Percentiles rank a stretch among this genome's conserved stretches.
Evolutionary conservation across 2,113 vertebrate species (phyloP).

Genomic region (Eurypyga helias): DNA sequence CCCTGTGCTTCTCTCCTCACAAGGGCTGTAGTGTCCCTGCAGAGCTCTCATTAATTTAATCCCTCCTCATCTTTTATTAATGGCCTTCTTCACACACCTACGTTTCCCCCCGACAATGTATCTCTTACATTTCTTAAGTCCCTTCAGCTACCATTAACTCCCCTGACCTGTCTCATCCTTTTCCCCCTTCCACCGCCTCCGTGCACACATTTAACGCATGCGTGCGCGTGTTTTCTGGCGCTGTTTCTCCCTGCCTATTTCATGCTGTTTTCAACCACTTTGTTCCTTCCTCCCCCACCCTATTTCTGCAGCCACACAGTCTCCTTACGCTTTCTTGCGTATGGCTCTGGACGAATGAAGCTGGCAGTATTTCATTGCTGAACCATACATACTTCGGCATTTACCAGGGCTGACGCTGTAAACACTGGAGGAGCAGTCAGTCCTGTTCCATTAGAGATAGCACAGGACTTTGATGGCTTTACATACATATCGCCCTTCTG

Average conservation of each 20-base stretch:
- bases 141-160: background rate
- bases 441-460: background rate
- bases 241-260: background rate
- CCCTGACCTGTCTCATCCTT: background rate
- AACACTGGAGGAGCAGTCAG: background rate
- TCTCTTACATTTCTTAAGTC: background rate
- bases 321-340: background rate
- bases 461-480: background rate
- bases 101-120: background rate
- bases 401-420: background rate
- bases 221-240: background rate
- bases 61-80: conserved; percentile 20
- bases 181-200: background rate
- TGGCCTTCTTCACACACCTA: background rate
- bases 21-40: background rate
- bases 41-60: conserved; percentile 4
- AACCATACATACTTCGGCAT: background rate
- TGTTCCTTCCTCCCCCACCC: background rate
- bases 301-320: accelerated
- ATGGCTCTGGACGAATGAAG: background rate
- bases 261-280: background rate
- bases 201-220: accelerated
- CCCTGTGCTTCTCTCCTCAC: background rate
- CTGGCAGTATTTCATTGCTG: background rate
- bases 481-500: background rate